A percentile compares a stretch with the other conserved stretches of the same genome.
Evolutionary conservation across 1,140 invertebrate genomes (phyloP).

Genomic region (Temnothorax nylanderi): DNA sequence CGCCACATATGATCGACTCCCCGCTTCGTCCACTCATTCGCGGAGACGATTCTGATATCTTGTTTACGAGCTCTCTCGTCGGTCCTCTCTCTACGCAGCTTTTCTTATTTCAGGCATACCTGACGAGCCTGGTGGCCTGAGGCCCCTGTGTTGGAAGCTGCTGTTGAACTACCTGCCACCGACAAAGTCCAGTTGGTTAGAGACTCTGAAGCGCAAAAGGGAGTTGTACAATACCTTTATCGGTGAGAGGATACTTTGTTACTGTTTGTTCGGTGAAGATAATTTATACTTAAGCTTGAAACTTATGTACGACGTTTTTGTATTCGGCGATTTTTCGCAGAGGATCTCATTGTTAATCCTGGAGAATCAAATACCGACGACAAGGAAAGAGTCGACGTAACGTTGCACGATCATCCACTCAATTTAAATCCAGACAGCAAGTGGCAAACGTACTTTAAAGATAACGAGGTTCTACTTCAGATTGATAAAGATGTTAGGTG

Average conservation of each 20-base stretch:
- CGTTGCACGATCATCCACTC: conserved; percentile 93
- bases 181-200: conserved; percentile 88
- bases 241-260: conserved; percentile 85
- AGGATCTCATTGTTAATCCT: conserved; percentile 93
- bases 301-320: background rate
- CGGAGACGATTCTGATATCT: background rate
- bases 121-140: conserved; percentile 90
- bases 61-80: background rate
- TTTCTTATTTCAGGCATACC: conserved; percentile 89
- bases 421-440: conserved; percentile 97
- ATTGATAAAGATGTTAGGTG: conserved; percentile 98
- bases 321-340: conserved; percentile 84
- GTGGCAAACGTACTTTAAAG: conserved; percentile 97
- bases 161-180: conserved; percentile 93
- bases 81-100: background rate
- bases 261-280: background rate
- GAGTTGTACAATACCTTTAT: conserved; percentile 94
- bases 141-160: conserved; percentile 93
- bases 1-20: conserved; percentile 35
- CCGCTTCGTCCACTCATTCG: background rate
- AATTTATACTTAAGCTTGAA: background rate
- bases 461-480: conserved; percentile 98
- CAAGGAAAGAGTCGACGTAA: conserved; percentile 86
- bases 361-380: conserved; percentile 86
- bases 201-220: conserved; percentile 89